Conservation (phyloP, 2,888 invertebrate species). For the Cepaea hortensis region DNA sequence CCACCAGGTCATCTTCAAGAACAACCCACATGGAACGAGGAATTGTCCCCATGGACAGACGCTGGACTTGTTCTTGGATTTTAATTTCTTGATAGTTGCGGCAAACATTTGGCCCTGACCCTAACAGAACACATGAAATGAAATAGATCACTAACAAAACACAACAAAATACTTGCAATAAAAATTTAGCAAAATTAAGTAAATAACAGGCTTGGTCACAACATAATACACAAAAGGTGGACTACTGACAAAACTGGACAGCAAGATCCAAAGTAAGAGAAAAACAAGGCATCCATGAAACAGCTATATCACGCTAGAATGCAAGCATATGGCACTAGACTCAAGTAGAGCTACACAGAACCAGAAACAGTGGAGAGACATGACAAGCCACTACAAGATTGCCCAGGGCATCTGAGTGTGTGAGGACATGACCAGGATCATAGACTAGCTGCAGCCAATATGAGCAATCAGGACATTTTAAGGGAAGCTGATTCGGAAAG, state of each 20-base stretch:
- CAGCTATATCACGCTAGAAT: too few species aligned
- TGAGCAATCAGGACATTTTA: too few species aligned
- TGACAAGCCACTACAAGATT: not conserved
- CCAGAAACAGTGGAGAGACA: not conserved
- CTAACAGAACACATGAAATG: conserved; percentile 4
- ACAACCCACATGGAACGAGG: conserved; percentile 87
- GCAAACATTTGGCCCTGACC: conserved; percentile 79
- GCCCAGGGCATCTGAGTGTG: not conserved
- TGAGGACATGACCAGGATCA: too few species aligned
- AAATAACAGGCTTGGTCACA: not conserved
- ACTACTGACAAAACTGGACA: too few species aligned
- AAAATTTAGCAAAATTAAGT: not conserved
- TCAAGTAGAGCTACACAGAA: too few species aligned
- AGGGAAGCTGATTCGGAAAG: too few species aligned
- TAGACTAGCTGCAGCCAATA: too few species aligned
- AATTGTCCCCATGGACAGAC: conserved; percentile 84
- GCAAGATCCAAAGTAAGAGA: too few species aligned
- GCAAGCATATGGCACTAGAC: too few species aligned
- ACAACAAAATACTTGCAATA: conserved; percentile 51
- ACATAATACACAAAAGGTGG: too few species aligned
- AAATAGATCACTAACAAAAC: not conserved
- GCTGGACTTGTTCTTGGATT: conserved; percentile 88
- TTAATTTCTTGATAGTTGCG: conserved; percentile 79
- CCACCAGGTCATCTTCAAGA: conserved; percentile 90
- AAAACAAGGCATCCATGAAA: too few species aligned